Evolutionary conservation across 53 echinoderm and acorn worm species (phyloP).

Genomic region (Holothuria leucospilota): DNA sequence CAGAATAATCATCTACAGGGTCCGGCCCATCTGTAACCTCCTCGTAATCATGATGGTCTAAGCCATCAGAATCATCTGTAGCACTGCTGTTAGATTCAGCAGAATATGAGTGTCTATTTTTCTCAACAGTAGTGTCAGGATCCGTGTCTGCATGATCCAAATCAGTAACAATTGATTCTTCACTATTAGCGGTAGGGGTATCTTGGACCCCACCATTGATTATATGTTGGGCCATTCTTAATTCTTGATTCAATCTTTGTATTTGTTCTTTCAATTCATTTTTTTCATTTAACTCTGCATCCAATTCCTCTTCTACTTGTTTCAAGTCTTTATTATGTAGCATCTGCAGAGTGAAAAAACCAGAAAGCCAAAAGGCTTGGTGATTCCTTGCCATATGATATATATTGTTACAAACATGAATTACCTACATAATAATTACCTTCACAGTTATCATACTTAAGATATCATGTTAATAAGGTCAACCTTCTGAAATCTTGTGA

Average conservation of each 20-base stretch:
- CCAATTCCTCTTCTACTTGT: neutral
- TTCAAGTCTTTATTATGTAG: neutral
- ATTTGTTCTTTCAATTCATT: slow-evolving; percentile 1
- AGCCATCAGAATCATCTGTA: slow-evolving; percentile 50
- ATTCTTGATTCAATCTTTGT: slow-evolving; percentile 9
- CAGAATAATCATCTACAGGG: neutral
- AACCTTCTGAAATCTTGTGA: too few relatives aligned
- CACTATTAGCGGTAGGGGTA: neutral
- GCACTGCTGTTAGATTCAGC: slow-evolving; percentile 71
- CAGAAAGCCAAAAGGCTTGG: too few relatives aligned
- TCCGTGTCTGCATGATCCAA: slow-evolving; percentile 26
- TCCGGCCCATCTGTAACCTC: slow-evolving; percentile 6
- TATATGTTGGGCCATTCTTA: neutral
- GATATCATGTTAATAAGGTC: too few relatives aligned
- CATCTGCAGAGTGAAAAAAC: neutral
- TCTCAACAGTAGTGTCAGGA: slow-evolving; percentile 16
- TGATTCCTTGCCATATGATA: too few relatives aligned
- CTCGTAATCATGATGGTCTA: slow-evolving; percentile 33
- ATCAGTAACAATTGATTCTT: slow-evolving; percentile 22
- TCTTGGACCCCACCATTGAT: too few relatives aligned
- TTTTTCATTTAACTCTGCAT: neutral
- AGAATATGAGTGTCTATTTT: slow-evolving; percentile 61
- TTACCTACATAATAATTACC: too few relatives aligned
- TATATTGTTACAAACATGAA: too few relatives aligned
- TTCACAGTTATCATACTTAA: too few relatives aligned